phyloP scores from a whole-genome alignment of 2,113 vertebrate genomes.

The Lynx canadensis region DNA sequence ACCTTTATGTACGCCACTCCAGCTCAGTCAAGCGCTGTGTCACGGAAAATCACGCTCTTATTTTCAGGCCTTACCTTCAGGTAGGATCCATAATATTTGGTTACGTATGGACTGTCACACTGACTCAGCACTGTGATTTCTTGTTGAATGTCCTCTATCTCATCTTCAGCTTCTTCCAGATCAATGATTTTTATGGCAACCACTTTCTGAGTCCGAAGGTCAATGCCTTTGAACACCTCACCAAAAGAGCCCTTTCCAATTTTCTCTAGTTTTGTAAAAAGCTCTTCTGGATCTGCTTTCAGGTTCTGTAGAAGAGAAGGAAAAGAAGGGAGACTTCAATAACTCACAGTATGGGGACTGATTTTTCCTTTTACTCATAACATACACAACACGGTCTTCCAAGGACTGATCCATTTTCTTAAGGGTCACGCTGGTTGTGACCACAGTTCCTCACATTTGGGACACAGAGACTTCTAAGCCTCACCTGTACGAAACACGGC shows the following conservation, averaged over 20 bases:
- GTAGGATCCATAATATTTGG: conserved; percentile 98
- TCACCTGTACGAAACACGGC: not conserved
- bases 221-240: conserved; percentile 99
- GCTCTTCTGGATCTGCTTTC: conserved; percentile 94
- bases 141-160: conserved; percentile 99
- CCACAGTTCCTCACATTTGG: not conserved
- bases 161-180: conserved; percentile 98
- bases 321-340: conserved; percentile 35
- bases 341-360: not conserved
- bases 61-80: conserved; percentile 92
- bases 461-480: not conserved
- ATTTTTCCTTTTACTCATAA: not conserved
- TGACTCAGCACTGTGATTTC: conserved; percentile 99
- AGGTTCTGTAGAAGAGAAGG: conserved; percentile 88
- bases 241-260: conserved; percentile 99
- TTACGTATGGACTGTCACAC: conserved; percentile 98
- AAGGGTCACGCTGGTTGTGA: not conserved
- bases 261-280: conserved; percentile 97
- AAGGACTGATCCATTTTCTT: not conserved
- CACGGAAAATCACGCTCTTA: not conserved
- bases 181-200: conserved; percentile 99
- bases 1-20: not conserved
- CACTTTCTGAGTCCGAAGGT: conserved; percentile 97
- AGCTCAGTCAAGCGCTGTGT: not conserved
- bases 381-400: rapidly evolving